Conservation (phyloP, 2,888 invertebrate species). For the Lycaena phlaeas region DNA sequence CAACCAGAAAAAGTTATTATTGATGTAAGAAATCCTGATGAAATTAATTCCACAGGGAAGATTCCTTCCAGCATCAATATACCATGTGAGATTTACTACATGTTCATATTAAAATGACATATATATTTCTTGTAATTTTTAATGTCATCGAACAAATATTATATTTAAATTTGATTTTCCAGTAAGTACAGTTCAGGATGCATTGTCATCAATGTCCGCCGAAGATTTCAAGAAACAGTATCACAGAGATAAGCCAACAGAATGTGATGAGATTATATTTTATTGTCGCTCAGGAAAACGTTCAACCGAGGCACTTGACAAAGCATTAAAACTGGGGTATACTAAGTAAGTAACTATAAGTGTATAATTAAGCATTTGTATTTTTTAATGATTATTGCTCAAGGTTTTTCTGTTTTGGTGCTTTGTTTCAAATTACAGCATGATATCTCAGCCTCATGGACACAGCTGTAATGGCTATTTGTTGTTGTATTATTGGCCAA, state of each 20-base stretch:
- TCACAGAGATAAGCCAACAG: constrained; percentile 43
- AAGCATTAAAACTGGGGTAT: constrained; percentile 57
- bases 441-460: too few relatives aligned
- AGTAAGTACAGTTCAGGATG: constrained; percentile 46
- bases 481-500: too few relatives aligned
- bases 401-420: too few relatives aligned
- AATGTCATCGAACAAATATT: too few relatives aligned
- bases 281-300: constrained; percentile 56
- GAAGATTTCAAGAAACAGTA: constrained; percentile 49
- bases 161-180: too few relatives aligned
- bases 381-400: too few relatives aligned
- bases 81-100: constrained; percentile 75
- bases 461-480: too few relatives aligned
- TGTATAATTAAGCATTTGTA: too few relatives aligned
- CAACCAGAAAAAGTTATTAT: constrained; percentile 54
- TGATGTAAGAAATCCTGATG: constrained; percentile 81
- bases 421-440: too few relatives aligned
- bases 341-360: constrained; percentile 48
- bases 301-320: constrained; percentile 47
- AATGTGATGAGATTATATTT: constrained; percentile 54
- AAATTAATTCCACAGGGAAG: constrained; percentile 74
- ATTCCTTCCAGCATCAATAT: constrained; percentile 84
- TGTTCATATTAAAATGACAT: too few relatives aligned
- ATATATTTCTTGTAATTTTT: too few relatives aligned
- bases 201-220: constrained; percentile 43